Base-by-base conservation (phyloP, 1,140 invertebrate species). In the Charaxes varanes region DNA sequence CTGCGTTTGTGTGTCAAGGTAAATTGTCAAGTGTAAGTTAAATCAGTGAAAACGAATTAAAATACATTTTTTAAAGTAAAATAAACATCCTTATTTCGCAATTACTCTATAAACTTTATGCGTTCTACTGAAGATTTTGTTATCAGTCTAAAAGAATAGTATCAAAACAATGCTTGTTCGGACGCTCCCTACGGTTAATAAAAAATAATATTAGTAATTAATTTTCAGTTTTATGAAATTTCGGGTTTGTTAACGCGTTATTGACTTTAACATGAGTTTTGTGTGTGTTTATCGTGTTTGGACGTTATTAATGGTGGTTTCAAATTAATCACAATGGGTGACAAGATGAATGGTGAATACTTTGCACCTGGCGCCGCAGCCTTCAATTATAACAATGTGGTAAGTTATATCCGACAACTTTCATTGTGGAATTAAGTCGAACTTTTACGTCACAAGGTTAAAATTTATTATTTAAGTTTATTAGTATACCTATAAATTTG, bases 321-420 rank as follows among this genome's bases (percentile, higher is more conserved):
- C 8, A 22, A 40, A 22, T 21, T 37, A 41, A 4, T 38, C 42
- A 59, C 21, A 41, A 81, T 81, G 77, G 66, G 72, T 34, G 77
- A 81, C 35, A 81, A 81, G 53, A 53, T 78, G 34, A 78, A 81
- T 41, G 49, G 64, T 49, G 73, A 81, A 59, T 78, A 76, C 40
- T 78, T 67, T 37, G 59, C 63, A 36, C 54, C 69, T 49, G 69
- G 57, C 21, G 60, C 73, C 38, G 52, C 65, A 64, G 58, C 67
- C 67, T 81, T 77, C 67, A 81, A 81, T 46, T 81, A 70, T 35
- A 77, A 77, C 46, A 78, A 81, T 77, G 70, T 78, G 77, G 73
- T 81, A 52, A 76, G 72, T 68, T 30, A 34, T 36, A 43, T 12
- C 1, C n/a, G 2, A 12, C 17, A 6, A 22, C 10, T 34, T 22